phyloP scores from a whole-genome alignment of 2,797 vertebrate species.

The Gouania willdenowi region DNA sequence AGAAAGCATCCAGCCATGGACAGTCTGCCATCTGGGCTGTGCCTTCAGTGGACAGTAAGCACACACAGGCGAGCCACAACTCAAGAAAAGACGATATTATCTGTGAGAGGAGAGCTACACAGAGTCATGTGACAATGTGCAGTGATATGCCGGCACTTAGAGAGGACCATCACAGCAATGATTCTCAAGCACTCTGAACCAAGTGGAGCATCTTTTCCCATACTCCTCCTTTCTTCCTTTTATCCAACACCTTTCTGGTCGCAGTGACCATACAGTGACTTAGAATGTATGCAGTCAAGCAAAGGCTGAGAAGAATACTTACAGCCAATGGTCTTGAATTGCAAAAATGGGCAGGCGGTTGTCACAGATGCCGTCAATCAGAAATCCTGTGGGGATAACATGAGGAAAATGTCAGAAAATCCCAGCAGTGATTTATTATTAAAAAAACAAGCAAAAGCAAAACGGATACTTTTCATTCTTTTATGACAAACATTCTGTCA shows the following conservation, averaged over 20 bases:
- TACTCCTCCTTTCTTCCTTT: background rate
- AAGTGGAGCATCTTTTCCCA: constrained; percentile 23
- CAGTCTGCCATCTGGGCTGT: constrained; percentile 22
- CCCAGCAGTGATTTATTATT: too few relatives aligned
- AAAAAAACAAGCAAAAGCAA: too few relatives aligned
- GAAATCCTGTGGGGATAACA: constrained; percentile 55
- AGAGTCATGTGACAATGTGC: constrained; percentile 41
- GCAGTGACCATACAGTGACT: constrained; percentile 8
- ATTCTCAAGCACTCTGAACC: constrained; percentile 27
- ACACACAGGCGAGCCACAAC: constrained; percentile 17
- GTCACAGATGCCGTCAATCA: constrained; percentile 47
- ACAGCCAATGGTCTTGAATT: constrained; percentile 58
- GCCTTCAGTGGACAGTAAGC: constrained; percentile 34
- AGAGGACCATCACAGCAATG: constrained; percentile 42
- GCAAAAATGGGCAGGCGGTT: constrained; percentile 31
- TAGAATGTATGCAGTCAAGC: background rate
- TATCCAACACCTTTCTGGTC: background rate
- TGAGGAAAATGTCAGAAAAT: too few relatives aligned
- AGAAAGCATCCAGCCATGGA: constrained; percentile 29
- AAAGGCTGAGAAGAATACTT: constrained; percentile 33
- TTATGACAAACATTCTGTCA: too few relatives aligned
- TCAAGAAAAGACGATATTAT: constrained; percentile 27
- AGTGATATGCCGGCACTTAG: constrained; percentile 46
- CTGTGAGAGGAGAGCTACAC: constrained; percentile 40
- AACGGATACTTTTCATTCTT: too few relatives aligned